Base-by-base conservation (phyloP, 2,888 invertebrate species). In the Drymonia ruficornis region DNA sequence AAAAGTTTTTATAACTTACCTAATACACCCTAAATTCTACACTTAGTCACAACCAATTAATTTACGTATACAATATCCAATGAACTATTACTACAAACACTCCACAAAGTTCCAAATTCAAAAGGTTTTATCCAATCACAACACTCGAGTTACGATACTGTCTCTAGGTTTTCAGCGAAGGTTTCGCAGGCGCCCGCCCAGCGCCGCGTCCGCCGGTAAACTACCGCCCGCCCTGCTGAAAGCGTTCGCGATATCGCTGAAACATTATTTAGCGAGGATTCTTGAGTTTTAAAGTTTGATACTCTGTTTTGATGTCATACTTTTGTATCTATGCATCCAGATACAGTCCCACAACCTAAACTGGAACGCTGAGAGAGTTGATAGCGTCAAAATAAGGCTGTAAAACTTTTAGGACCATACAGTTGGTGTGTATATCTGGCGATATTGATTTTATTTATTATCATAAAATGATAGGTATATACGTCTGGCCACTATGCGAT, bases 161-260 rank as follows among this genome's bases (percentile, higher is more conserved):
- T 51, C 38, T 58, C 52, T 38, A 44, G 49, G 52, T 55, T 52
- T 50, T 16, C 36, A 31, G 59, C 53, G 61, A 53, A 77, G 79
- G 78, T 73, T 77, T 72, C 58, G 61, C 60, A 69, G 65, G 68
- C 84, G 79, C 75, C 87, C 86, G 84, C 81, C 84, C 81, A 57
- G 65, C 72, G 68, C 77, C 65, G 72, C 81, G 79, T 67, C 75
- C 57, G 58, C 63, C 70, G 72, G 70, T 63, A 68, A 67, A 89
- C 90, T 88, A 84, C 85, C 87, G 89, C 82, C 81, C 86, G 84
- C 81, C 85, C 76, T 44, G 47, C 50, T 38, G 54, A 45, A 45
- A 28, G 76, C 75, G 61, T 67, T 69, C 48, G 63, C 63, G 68
- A 74, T 75, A 76, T 49, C 56, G 60, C 78, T 82, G 83, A 83